phyloP scores from a whole-genome alignment of 2,113 vertebrate species.

The Pao palembangensis region DNA sequence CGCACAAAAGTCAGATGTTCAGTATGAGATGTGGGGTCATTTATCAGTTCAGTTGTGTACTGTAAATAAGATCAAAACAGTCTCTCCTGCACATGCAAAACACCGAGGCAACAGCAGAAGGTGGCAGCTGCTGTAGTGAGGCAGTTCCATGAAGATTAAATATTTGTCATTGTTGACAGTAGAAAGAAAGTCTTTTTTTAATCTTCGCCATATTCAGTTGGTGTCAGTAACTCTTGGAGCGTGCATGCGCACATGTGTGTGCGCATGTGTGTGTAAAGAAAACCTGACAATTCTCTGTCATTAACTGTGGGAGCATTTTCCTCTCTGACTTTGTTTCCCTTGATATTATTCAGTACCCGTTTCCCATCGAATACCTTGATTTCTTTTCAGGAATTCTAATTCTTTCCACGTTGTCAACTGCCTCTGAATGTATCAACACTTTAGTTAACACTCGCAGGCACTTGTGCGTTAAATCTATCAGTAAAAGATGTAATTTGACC shows the following conservation, averaged over 20 bases:
- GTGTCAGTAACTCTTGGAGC: not conserved
- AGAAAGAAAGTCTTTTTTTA: not conserved
- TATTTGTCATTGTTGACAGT: not conserved
- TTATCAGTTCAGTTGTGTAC: too few relatives aligned
- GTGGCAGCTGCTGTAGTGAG: too few relatives aligned
- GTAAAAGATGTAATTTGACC: constrained; percentile 56
- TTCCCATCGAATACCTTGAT: not conserved
- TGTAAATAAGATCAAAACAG: too few relatives aligned
- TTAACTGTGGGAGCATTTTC: constrained; percentile 10
- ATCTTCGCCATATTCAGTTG: not conserved
- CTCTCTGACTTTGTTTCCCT: constrained; percentile 2
- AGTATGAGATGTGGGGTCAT: too few relatives aligned
- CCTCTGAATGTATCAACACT: too few relatives aligned
- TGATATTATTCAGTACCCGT: not conserved
- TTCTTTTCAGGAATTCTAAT: not conserved
- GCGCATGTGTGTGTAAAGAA: constrained; percentile 5
- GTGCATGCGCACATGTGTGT: not conserved
- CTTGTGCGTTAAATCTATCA: constrained; percentile 32
- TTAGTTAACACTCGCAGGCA: constrained; percentile 1
- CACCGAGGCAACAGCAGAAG: not conserved
- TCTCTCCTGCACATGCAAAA: not conserved
- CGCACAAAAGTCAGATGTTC: too few relatives aligned
- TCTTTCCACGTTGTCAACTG: too few relatives aligned
- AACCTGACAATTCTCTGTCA: constrained; percentile 30
- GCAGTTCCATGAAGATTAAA: not conserved